Evolutionary conservation across 2,797 vertebrate genomes (phyloP).

Genomic region (Pipistrellus kuhlii): DNA sequence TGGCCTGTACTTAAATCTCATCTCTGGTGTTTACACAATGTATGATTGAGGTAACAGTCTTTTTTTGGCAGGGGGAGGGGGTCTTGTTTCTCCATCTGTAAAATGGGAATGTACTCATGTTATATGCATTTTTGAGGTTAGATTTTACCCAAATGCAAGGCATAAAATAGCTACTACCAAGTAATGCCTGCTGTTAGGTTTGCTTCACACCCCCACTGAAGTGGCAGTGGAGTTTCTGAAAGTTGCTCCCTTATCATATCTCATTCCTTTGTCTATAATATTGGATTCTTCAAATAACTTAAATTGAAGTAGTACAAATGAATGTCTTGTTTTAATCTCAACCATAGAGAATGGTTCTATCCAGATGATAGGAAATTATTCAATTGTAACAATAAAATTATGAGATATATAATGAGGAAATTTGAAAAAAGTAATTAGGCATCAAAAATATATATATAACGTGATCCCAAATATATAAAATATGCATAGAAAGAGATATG

Average conservation of each 20-base stretch:
- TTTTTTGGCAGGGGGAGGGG: neutral
- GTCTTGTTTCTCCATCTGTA: neutral
- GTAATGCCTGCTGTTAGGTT: neutral
- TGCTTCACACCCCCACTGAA: neutral
- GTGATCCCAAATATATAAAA: slow-evolving; percentile 23
- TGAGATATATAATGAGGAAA: neutral
- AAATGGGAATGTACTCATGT: neutral
- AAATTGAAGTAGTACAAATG: neutral
- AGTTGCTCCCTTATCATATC: neutral
- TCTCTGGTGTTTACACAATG: neutral
- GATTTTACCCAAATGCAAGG: neutral
- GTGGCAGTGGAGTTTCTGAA: neutral
- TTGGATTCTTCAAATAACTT: neutral
- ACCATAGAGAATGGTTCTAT: neutral
- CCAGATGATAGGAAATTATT: slow-evolving; percentile 17
- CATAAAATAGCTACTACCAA: neutral
- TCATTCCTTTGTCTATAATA: neutral
- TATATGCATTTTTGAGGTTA: neutral
- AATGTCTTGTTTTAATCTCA: neutral
- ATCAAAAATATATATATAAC: neutral
- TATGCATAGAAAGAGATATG: neutral
- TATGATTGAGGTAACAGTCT: slow-evolving; percentile 1
- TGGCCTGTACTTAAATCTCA: neutral
- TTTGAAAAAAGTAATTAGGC: slow-evolving; percentile 1
- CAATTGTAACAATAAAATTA: neutral